Percentiles rank a stretch among this genome's conserved stretches.
Conservation (phyloP, 2,113 vertebrate genomes). For the Odocoileus virginianus region DNA sequence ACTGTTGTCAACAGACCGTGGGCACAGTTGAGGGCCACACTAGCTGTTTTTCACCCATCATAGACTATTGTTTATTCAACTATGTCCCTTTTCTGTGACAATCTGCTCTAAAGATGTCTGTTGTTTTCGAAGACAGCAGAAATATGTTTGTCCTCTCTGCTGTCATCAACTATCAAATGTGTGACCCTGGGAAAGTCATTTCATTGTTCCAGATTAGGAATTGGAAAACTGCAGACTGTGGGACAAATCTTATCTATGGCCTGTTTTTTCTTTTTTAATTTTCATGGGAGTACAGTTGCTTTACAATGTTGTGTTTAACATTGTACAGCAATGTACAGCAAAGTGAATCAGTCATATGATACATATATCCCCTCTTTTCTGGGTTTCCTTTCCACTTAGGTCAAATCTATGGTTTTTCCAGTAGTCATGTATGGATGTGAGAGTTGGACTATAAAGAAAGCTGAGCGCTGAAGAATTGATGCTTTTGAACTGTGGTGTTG, state of each 20-base stretch:
- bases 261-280: background rate
- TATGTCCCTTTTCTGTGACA: background rate
- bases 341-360: background rate
- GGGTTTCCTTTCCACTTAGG: background rate
- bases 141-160: background rate
- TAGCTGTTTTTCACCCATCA: background rate
- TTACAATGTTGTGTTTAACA: background rate
- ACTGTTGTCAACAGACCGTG: background rate
- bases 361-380: background rate
- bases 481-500: background rate
- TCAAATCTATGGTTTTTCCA: background rate
- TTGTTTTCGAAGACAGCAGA: background rate
- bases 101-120: conserved; percentile 15
- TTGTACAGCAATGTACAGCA: background rate
- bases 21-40: background rate
- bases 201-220: background rate
- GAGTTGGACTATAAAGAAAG: background rate
- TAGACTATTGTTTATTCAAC: conserved; percentile 33
- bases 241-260: background rate
- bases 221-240: background rate
- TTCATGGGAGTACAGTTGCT: background rate
- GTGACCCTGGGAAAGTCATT: background rate
- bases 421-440: background rate
- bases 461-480: background rate
- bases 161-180: background rate